Conservation (phyloP, 2,888 invertebrate species). For the Chirona hameri region DNA sequence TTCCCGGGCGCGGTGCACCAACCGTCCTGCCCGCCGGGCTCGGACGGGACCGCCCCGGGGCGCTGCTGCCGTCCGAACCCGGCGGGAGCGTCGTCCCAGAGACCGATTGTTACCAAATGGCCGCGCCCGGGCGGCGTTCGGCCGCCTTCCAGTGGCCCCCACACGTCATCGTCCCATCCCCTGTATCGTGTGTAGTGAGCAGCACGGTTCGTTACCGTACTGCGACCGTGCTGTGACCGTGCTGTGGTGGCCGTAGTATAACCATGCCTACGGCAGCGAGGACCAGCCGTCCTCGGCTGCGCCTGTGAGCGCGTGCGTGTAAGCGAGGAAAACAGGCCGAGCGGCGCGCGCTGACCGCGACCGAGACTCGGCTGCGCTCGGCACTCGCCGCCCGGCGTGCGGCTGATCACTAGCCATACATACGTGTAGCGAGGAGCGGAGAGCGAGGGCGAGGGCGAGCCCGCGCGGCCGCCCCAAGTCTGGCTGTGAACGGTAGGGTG, state of each 20-base stretch:
- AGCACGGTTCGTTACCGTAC: too few species aligned
- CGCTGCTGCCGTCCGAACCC: background rate
- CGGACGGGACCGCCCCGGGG: background rate
- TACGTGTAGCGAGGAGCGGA: background rate
- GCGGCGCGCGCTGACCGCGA: background rate
- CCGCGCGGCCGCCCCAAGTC: background rate
- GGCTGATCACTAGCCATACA: constrained; percentile 24
- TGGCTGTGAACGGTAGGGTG: background rate
- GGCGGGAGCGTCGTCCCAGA: background rate
- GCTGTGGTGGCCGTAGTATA: background rate
- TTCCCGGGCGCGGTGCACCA: background rate
- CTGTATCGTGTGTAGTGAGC: background rate
- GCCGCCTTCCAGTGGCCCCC: background rate
- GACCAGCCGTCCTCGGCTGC: background rate
- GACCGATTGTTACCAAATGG: constrained; percentile 23
- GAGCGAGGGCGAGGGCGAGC: background rate
- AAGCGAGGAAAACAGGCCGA: constrained; percentile 24
- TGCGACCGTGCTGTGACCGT: too few species aligned
- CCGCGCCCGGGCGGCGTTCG: background rate
- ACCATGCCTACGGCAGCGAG: background rate
- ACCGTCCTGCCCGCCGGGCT: background rate
- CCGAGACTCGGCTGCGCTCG: background rate
- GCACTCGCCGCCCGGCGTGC: background rate
- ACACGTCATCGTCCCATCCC: background rate
- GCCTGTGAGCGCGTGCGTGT: background rate